Base-by-base conservation (phyloP, 1,140 invertebrate genomes). In the Papilio glaucus region DNA sequence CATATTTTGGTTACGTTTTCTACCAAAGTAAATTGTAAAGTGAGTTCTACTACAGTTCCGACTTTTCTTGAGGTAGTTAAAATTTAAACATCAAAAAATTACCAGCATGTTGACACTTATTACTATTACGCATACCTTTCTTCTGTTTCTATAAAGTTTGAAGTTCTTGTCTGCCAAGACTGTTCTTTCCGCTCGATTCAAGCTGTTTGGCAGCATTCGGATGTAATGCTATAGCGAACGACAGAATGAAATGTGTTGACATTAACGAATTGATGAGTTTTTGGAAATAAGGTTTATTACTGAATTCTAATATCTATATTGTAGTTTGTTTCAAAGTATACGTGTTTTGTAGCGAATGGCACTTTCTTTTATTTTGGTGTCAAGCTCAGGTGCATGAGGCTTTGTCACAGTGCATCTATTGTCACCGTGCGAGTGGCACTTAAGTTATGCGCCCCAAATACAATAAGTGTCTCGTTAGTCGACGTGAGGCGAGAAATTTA, bases 341-440 rank as follows among this genome's bases (percentile, higher is more conserved):
- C 8, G 3, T 75, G 77, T 78, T 71, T 75, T 81, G 79, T 67
- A 77, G 83, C 82, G 82, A 79, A 76, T 83, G 78, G 80, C 81
- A 82, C 83, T 88, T 89, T 88, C 86, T 87, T 88, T 87, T 87
- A 82, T 84, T 85, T 87, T 82, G 71, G 78, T 87, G 85, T 85
- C 86, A 82, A 80, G 77, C 78, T 76, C 80, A 68, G 75, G 72
- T 79, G 78, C 70, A 74, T 73, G 73, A 71, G 77, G 80, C 83
- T 87, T 81, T 84, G 84, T 86, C 85, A 85, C 80, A 76, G 69
- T 71, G 69, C 65, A 72, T 69, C 80, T 75, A 85, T 86, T 86
- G 83, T 85, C 77, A 79, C 69, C 71, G 62, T 41, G 73, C 70
- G 77, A 78, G 73, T 76, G 70, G 81, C 71, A 77, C 73, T 77